Conservation (phyloP, 1,140 invertebrate genomes). For the Brachionus manjavacas region DNA sequence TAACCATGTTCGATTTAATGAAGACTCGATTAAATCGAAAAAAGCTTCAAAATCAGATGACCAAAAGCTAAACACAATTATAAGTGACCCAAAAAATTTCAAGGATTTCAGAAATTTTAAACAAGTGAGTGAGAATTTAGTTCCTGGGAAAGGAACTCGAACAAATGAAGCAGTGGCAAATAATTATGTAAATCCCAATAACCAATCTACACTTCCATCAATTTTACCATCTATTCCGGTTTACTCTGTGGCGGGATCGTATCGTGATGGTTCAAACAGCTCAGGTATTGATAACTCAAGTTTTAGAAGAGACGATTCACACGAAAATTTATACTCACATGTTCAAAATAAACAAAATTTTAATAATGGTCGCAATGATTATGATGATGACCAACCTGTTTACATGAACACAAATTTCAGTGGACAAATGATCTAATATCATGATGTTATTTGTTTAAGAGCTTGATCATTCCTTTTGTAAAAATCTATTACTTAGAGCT, state of each 20-base stretch:
- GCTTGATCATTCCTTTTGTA: background rate
- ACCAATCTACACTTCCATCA: background rate
- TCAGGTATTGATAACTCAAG: background rate
- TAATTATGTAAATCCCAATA: background rate
- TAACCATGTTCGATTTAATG: slow-evolving; percentile 22
- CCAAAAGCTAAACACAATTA: background rate
- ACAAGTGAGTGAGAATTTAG: slow-evolving; percentile 19
- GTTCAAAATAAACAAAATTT: background rate
- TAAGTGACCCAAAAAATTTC: slow-evolving; percentile 2
- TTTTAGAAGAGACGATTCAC: slow-evolving; percentile 20
- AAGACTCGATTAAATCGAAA: background rate
- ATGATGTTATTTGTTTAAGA: background rate
- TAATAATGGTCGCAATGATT: background rate
- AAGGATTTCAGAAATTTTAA: slow-evolving; percentile 29
- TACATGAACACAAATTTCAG: slow-evolving; percentile 18
- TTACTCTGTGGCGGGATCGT: slow-evolving; percentile 10
- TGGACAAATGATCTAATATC: background rate
- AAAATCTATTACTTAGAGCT: background rate
- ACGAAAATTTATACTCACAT: slow-evolving; percentile 17
- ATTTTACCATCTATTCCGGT: background rate
- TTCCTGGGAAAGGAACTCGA: background rate
- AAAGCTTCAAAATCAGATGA: background rate
- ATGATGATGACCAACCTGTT: slow-evolving; percentile 8
- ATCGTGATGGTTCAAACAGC: background rate
- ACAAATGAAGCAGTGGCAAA: background rate